Evolutionary conservation across 2,797 vertebrate genomes (phyloP), one percentile per base, ranked within the genome.

Genomic region (Carduelis carduelis): DNA sequence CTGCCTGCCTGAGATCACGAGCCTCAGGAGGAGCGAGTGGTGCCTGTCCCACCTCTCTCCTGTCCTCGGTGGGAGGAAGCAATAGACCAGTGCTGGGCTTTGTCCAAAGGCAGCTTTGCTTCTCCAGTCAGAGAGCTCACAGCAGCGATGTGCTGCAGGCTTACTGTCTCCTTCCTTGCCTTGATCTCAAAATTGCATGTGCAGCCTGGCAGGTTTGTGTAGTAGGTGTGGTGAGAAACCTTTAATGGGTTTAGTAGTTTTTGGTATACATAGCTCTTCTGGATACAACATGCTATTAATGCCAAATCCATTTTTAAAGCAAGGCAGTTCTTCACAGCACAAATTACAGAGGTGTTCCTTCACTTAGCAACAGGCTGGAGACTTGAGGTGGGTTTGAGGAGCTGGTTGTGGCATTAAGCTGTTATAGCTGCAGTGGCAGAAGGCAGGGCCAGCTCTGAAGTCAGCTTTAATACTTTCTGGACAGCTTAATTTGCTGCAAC

Each of bases 321-420:
- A 23, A 89, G 19, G 68, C 84, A 76, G 57, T 80, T 96, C 71
- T 90, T 93, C 11, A 7, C 64, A 39, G 81, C 66, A 83, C 64
- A 46, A 52, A 90, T 75, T 81, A 83, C 71, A 89, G 93, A 75
- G 76, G 56, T 92, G 53, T 89, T 12, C 28, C 89, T 72, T 94
- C 55, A 47, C 89, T 83, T 93, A 83, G 92, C 76, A 93, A 93
- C 92, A 88, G 90, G 64, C 82, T 83, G 64, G 65, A 53, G 64
- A 35, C 71, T 30, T 30, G 71, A 74, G 65, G 89, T 68, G 37
- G 56, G 12, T 83, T 89, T 65, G 78, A 57, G 70, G 56, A 69
- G 27, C 64, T 63, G 39, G 14, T 76, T 57, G 83, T 90, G 85
- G 22, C 56, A 22, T 66, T 49, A 68, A 60, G 82, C 72, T 88